phyloP scores from a whole-genome alignment of 2,888 invertebrate genomes.

The Andrena praecox region DNA sequence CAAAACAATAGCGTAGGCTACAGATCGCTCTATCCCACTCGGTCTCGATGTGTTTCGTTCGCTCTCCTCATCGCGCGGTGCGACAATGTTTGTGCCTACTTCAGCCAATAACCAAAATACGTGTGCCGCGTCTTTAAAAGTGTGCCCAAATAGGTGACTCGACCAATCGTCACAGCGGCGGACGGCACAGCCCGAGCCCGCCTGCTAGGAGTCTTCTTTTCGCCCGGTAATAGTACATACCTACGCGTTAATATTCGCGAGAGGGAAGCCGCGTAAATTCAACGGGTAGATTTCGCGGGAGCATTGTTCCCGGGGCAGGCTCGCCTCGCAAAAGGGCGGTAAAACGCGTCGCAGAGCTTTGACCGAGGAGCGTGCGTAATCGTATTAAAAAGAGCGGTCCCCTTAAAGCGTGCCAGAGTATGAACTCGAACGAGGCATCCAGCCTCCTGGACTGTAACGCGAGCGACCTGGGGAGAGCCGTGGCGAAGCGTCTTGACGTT shows the following conservation, averaged over 20 bases:
- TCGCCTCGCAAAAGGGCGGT: neutral
- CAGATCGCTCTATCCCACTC: no score
- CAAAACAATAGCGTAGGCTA: no score
- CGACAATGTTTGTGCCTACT: no score
- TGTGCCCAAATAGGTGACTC: no score
- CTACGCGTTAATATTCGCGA: neutral
- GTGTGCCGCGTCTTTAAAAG: no score
- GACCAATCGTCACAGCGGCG: no score
- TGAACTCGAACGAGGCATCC: conserved; percentile 25
- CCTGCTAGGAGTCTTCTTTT: no score
- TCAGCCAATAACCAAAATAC: no score
- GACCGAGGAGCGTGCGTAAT: conserved; percentile 22
- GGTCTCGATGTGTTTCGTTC: no score
- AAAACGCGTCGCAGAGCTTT: conserved; percentile 12
- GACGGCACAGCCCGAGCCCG: no score
- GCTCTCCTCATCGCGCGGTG: no score
- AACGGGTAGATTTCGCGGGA: conserved; percentile 16
- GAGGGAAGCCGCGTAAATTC: conserved; percentile 5
- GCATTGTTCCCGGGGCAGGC: conserved; percentile 4
- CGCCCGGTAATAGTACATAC: no score
- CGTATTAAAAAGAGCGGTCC: conserved; percentile 26
- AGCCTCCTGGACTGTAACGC: conserved; percentile 2
- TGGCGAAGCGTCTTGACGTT: neutral
- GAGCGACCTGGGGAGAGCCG: neutral
- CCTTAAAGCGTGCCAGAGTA: conserved; percentile 28